Percentiles rank a stretch among this genome's conserved stretches.
phyloP scores from a whole-genome alignment of 2,888 invertebrate species.

The Heteromurus nitidus region DNA sequence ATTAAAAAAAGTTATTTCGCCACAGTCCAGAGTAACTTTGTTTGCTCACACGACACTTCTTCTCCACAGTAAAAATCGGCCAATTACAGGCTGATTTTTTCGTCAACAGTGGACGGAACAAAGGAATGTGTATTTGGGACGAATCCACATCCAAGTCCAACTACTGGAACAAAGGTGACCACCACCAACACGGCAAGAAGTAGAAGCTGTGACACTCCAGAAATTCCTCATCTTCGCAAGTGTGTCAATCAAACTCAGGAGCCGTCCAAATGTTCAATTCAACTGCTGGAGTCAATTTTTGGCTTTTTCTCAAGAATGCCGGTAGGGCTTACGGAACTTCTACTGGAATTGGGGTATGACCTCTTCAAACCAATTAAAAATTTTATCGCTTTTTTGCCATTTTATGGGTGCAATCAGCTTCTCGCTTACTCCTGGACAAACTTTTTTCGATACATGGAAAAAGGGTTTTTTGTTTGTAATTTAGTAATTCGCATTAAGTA shows the following conservation, averaged over 20 bases:
- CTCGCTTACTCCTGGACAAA: too few species aligned
- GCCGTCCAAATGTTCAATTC: constrained; percentile 61
- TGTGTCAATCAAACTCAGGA: too few species aligned
- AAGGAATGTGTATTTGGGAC: constrained; percentile 11
- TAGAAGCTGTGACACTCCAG: neutral
- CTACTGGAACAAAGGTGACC: neutral
- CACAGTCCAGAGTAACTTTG: neutral
- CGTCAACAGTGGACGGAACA: constrained; percentile 17
- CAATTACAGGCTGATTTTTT: constrained; percentile 6
- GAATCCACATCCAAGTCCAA: neutral
- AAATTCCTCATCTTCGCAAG: neutral
- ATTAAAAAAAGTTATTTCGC: neutral
- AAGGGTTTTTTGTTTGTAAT: too few species aligned
- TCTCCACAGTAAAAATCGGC: neutral
- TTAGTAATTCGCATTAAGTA: too few species aligned
- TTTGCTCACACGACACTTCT: neutral
- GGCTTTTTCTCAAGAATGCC: constrained; percentile 69
- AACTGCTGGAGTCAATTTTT: constrained; percentile 65
- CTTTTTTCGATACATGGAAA: too few species aligned
- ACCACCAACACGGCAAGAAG: neutral
- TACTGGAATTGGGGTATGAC: constrained; percentile 64
- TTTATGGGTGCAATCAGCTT: too few species aligned
- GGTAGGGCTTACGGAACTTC: constrained; percentile 66
- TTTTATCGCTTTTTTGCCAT: too few species aligned
- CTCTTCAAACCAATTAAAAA: too few species aligned